Evolutionary conservation across 2,113 vertebrate species (phyloP).

Genomic region (Seriola quinqueradiata): DNA sequence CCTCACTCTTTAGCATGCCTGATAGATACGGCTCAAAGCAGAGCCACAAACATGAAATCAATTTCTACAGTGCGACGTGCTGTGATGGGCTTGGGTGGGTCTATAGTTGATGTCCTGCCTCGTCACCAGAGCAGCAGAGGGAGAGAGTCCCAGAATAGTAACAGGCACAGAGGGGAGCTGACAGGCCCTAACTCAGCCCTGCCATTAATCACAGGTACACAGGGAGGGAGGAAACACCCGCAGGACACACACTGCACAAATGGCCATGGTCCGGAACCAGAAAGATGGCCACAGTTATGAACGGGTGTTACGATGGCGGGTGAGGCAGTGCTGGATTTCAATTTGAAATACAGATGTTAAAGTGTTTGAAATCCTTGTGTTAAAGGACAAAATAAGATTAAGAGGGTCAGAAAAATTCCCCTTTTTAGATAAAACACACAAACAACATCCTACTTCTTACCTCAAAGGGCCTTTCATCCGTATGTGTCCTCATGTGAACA

Average conservation of each 20-base stretch:
- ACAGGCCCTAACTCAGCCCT: conserved; percentile 79
- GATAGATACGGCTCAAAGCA: conserved; percentile 50
- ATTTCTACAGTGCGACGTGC: conserved; percentile 41
- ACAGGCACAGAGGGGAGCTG: conserved; percentile 75
- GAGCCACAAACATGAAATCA: conserved; percentile 67
- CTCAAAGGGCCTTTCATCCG: conserved; percentile 91
- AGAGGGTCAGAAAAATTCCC: conserved; percentile 10
- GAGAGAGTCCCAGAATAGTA: conserved; percentile 78
- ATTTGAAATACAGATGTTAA: conserved; percentile 23
- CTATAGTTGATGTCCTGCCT: conserved; percentile 74
- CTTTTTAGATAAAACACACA: background rate
- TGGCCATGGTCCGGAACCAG: conserved; percentile 56
- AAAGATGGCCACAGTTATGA: conserved; percentile 30
- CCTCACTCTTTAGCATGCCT: conserved; percentile 12
- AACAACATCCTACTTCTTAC: conserved; percentile 53
- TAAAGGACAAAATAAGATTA: conserved; percentile 10
- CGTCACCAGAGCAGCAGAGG: conserved; percentile 66
- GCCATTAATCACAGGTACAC: conserved; percentile 83
- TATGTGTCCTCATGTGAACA: conserved; percentile 92
- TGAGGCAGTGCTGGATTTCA: conserved; percentile 26
- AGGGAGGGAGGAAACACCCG: conserved; percentile 76
- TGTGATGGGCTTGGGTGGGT: conserved; percentile 64
- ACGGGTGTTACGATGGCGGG: conserved; percentile 24
- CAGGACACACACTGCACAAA: conserved; percentile 70
- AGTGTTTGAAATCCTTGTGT: conserved; percentile 20